Evolutionary conservation across 2,888 invertebrate species (phyloP).

Genomic region (Melanostoma scalare): DNA sequence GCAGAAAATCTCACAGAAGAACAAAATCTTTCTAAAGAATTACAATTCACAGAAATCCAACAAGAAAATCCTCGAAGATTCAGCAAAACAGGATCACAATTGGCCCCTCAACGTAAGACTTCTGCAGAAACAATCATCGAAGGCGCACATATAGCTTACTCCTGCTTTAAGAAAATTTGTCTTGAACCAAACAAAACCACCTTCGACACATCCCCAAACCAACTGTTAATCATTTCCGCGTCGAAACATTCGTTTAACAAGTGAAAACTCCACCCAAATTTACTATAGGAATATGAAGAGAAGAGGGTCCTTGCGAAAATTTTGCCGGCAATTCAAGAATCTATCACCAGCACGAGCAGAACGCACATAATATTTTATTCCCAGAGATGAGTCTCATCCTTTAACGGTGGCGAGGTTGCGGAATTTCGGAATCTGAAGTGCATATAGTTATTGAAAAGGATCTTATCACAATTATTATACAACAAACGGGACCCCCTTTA

Average conservation of each 20-base stretch:
- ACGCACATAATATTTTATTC: slow-evolving; percentile 5
- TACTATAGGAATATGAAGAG: not conserved
- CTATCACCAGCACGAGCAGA: slow-evolving; percentile 33
- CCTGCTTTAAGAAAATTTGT: no score
- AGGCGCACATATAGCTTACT: no score
- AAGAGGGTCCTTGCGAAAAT: slow-evolving; percentile 33
- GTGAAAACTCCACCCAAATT: slow-evolving; percentile 5
- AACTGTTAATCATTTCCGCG: slow-evolving; percentile 38
- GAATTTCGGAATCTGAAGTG: slow-evolving; percentile 54
- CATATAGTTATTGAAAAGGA: slow-evolving; percentile 57
- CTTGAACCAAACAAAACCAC: no score
- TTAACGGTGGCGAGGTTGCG: not conserved
- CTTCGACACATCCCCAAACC: not conserved
- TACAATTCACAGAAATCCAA: no score
- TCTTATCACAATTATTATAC: slow-evolving; percentile 43
- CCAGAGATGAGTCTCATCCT: slow-evolving; percentile 18
- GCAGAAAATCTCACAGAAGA: no score
- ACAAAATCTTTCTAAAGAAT: no score
- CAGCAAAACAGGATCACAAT: no score
- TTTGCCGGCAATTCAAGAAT: slow-evolving; percentile 43
- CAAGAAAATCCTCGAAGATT: no score
- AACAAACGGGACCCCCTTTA: not conserved
- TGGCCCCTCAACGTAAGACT: no score
- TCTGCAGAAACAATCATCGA: no score
- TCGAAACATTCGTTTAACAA: slow-evolving; percentile 10